Conservation (phyloP, 2,113 vertebrate species). For the Gnathonemus echidnorhynchus region DNA sequence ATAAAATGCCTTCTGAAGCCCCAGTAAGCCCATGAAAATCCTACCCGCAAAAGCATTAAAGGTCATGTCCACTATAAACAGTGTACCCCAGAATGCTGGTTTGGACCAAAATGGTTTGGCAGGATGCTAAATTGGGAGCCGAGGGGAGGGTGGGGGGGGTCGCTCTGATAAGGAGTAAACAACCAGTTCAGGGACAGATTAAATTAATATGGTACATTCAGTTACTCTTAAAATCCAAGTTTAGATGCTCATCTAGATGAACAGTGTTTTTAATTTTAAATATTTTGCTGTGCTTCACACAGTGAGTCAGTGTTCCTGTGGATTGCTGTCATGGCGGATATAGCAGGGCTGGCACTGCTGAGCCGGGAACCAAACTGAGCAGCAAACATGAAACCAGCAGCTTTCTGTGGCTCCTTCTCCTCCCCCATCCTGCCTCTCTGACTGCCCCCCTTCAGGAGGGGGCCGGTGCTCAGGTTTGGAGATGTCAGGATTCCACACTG, state of each 20-base stretch:
- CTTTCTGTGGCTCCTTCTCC: neutral
- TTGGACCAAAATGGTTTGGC: neutral
- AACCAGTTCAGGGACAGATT: neutral
- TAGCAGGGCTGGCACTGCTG: neutral
- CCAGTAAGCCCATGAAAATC: neutral
- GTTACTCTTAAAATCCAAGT: neutral
- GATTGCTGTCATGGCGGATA: neutral
- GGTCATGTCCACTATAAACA: neutral
- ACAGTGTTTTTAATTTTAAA: neutral
- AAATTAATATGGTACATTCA: neutral
- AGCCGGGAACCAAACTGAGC: neutral
- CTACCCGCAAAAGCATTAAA: neutral
- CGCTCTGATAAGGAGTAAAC: neutral
- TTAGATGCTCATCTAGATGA: neutral
- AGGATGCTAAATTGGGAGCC: neutral
- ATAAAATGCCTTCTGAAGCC: neutral
- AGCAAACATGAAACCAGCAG: neutral
- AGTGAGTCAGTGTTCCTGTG: neutral
- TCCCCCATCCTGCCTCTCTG: neutral
- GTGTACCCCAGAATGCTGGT: neutral
- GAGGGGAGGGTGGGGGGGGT: neutral
- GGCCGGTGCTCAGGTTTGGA: neutral
- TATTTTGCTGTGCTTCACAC: neutral
- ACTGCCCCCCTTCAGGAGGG: neutral
- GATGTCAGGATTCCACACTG: neutral